Evolutionary conservation across 2,797 vertebrate genomes (phyloP), one percentile per base, ranked within the genome.

Genomic region (Rousettus madagascariensis): DNA sequence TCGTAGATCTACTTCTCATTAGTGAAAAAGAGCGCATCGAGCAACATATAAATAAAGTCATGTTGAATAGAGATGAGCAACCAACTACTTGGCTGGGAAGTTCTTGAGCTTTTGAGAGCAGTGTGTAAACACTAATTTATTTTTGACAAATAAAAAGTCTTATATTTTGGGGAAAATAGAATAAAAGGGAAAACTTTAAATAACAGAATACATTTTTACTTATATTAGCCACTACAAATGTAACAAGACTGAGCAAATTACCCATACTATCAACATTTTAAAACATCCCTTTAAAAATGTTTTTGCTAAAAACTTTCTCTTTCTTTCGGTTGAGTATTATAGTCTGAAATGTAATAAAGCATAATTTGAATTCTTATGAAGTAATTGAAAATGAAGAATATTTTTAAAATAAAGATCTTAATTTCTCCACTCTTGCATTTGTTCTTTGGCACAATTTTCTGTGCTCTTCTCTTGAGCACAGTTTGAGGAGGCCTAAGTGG

Each of bases 331-430:
- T 79, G 43, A 59, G 2, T n/a, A 36, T 19, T 17, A 65, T 63
- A 78, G 8, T 43, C 41, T 63, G 72, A 85, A 72, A 93, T 36
- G 7, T 72, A 19, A 38, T 43, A 91, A 68, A 85, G 11, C 2
- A 74, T 16, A 90, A 82, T 22, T 46, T 83, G 65, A 94, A 80
- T 75, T 86, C 65, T 88, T 75, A 72, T 10, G 30, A 90, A 93
- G 5, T 68, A 51, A 96, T 46, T 94, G 26, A 90, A 94, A 84
- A 80, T 38, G 1, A 85, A 46, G 30, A 74, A 41, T 87, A 51
- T 66, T 51, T 95, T 80, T 16, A 17, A 75, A 86, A 65, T 38
- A 71, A 5, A 74, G 22, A 61, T 68, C 24, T 61, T 53, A 86
- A 88, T 90, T n/a, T 68, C 22, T 53, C 30, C 20, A 66, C 0